Conservation (phyloP, 2,888 invertebrate species). For the Tetragnatha montana region DNA sequence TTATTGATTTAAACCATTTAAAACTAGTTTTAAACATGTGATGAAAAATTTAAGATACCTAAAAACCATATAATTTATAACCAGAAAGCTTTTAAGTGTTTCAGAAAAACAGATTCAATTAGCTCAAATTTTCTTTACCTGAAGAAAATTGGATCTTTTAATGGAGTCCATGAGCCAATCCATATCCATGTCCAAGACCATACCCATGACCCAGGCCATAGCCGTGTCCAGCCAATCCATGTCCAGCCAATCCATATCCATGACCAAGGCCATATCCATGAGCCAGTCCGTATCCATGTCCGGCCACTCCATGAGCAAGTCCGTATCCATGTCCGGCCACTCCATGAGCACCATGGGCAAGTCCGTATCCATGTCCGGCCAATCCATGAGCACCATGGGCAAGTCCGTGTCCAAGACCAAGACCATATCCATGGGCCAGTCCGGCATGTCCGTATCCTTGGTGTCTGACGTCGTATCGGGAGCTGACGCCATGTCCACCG, state of each 20-base stretch:
- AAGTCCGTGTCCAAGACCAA: constrained; percentile 42
- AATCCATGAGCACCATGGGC: constrained; percentile 26
- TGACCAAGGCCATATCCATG: constrained; percentile 19
- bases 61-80: no score
- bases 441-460: constrained; percentile 31
- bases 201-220: constrained; percentile 22
- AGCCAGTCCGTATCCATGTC: constrained; percentile 19
- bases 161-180: constrained; percentile 38
- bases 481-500: constrained; percentile 63
- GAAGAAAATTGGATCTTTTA: not conserved
- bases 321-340: not conserved
- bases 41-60: no score
- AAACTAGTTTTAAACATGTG: no score
- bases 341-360: constrained; percentile 29
- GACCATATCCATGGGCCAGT: not conserved
- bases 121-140: not conserved
- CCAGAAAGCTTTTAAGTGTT: no score
- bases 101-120: not conserved
- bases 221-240: constrained; percentile 44
- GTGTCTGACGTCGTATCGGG: constrained; percentile 58
- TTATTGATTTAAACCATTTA: no score
- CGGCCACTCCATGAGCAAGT: not conserved
- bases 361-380: constrained; percentile 43
- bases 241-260: constrained; percentile 32
- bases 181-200: constrained; percentile 36